phyloP scores from a whole-genome alignment of 2,797 vertebrate species.

The Glyptemys insculpta region DNA sequence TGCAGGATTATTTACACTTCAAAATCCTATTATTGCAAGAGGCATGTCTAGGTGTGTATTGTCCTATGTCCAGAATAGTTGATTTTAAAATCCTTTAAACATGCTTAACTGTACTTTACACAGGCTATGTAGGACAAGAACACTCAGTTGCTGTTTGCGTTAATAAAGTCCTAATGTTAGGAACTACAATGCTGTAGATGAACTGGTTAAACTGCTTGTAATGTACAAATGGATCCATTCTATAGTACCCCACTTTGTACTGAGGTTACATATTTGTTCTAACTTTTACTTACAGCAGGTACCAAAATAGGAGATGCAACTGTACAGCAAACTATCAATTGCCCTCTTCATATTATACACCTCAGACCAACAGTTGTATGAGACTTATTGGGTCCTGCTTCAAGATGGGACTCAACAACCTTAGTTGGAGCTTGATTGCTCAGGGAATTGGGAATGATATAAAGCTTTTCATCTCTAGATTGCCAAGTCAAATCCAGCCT shows the following conservation, averaged over 20 bases:
- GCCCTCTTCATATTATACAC: not conserved
- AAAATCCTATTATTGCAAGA: slow-evolving; percentile 73
- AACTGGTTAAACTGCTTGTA: slow-evolving; percentile 70
- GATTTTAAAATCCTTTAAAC: slow-evolving; percentile 70
- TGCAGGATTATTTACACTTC: slow-evolving; percentile 71
- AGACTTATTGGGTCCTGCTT: slow-evolving; percentile 34
- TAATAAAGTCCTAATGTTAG: slow-evolving; percentile 74
- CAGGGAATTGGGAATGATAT: not conserved
- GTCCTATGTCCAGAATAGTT: slow-evolving; percentile 66
- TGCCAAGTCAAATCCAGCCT: not conserved
- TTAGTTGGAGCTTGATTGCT: not conserved
- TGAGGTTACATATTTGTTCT: slow-evolving; percentile 19
- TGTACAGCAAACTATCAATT: not conserved
- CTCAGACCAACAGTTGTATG: not conserved
- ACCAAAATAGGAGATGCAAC: not conserved
- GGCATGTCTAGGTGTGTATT: slow-evolving; percentile 71
- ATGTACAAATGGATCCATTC: slow-evolving; percentile 28
- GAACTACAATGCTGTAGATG: slow-evolving; percentile 60
- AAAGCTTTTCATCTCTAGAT: slow-evolving; percentile 2
- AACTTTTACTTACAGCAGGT: not conserved
- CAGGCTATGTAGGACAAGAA: slow-evolving; percentile 65
- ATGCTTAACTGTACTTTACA: slow-evolving; percentile 70
- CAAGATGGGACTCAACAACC: not conserved
- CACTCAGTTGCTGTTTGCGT: slow-evolving; percentile 69
- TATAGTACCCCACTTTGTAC: slow-evolving; percentile 39